Percentiles rank a stretch among this genome's conserved stretches.
These are phyloP conservation scores for Agonopterix arenella DNA, from an alignment of 2,888 invertebrate genomes.

Conservation along the genomic window DNA sequence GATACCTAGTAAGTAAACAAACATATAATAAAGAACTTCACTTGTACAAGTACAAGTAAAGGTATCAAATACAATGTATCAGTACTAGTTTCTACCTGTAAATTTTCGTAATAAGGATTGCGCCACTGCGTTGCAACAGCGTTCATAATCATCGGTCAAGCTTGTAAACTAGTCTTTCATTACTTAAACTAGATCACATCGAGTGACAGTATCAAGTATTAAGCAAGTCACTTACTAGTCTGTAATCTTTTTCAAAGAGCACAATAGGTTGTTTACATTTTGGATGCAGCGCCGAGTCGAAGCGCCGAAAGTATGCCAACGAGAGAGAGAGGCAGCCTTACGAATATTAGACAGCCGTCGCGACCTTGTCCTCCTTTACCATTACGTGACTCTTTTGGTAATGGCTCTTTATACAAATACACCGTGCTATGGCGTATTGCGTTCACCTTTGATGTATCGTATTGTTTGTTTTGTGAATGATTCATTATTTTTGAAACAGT, in stretches of 20 bases:
- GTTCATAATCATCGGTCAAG: no score
- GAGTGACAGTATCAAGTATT: no score
- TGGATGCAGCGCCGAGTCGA: background rate
- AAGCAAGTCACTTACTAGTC: no score
- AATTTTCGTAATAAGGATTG: background rate
- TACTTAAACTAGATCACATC: no score
- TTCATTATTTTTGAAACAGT: no score
- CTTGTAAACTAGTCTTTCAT: no score
- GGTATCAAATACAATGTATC: background rate
- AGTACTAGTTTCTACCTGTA: background rate
- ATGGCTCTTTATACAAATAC: constrained; percentile 1
- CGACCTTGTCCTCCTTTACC: constrained; percentile 50
- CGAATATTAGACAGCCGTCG: constrained; percentile 28
- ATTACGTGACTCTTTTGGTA: constrained; percentile 17
- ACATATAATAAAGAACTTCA: no score
- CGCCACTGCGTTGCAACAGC: background rate
- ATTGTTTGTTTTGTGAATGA: constrained; percentile 8
- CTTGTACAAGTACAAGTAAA: no score
- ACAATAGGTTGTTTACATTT: no score
- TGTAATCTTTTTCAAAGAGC: no score
- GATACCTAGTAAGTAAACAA: no score
- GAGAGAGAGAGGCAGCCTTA: constrained; percentile 34
- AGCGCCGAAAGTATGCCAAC: constrained; percentile 52
- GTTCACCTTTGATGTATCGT: background rate
- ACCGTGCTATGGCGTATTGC: constrained; percentile 3